Base-by-base conservation (phyloP, 37 sponge, comb jelly and placozoan genomes). In the Beroe forskalii region DNA sequence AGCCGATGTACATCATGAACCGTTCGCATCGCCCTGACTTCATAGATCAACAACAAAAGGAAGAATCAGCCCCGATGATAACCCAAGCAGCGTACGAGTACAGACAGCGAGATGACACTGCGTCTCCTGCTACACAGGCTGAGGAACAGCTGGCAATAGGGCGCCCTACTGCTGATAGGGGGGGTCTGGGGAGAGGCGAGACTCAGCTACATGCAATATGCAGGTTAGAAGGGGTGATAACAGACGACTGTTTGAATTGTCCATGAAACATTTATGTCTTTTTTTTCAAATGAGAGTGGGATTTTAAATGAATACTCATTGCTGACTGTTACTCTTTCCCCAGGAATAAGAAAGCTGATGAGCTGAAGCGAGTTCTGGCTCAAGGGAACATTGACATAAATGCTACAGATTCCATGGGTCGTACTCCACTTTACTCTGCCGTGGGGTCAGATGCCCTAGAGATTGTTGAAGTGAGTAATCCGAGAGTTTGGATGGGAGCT, bases 351-450 rank as follows among this genome's bases (percentile, higher is more conserved):
- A 72, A 72, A 33, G 38, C 40, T 8, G 75, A 72, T 20, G 75
- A 72, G 33, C 39, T 72, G 39, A 72, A 72, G 20, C 37, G 75
- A 8, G 14, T 72, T 22, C 22, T 89, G 12, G 33, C 38, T 19
- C 36, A 41, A 32, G 62, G 62, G 3, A 61, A 61, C 28, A 30
- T 94, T 61, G 92, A 93, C 60, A 91, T 93, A 22, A 97, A 97
- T 60, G 36, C 92, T 20, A 90, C 69, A 64, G 99, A 97, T 90
- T 92, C 76, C 35, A 76, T 64, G 67, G 95, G 95, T 37, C 90
- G 94, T 37, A 95, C 92, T 60, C 91, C 99, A 0, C 92, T 97
- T 8, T 95, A 96, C 44, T 90, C 93, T 35, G 96, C 99, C 23
- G 93, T 97, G n/a, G 94, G 93, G 6, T 93, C 96, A 39, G 94